These are phyloP conservation scores for Phortica magna DNA, from an alignment of 2,888 invertebrate genomes.

Conservation along the genomic window DNA sequence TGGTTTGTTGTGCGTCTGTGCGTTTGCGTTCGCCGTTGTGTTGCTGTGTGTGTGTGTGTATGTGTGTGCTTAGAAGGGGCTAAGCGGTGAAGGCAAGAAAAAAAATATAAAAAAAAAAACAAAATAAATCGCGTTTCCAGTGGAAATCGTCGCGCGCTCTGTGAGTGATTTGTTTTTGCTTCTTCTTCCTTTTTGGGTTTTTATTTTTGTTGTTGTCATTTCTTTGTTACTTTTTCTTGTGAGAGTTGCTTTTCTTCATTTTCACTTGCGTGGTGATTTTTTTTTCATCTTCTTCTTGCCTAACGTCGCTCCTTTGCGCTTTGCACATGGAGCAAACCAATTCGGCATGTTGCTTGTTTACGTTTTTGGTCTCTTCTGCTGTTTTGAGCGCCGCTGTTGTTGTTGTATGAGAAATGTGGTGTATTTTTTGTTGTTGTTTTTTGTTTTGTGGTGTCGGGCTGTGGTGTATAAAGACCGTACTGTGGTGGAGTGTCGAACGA, in stretches of 20 bases:
- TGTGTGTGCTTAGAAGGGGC: background rate
- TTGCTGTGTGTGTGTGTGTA: background rate
- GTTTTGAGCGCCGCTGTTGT: slow-evolving; percentile 29
- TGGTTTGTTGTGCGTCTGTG: slow-evolving; percentile 33
- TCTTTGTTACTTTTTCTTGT: slow-evolving; percentile 33
- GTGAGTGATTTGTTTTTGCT: background rate
- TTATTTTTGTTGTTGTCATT: slow-evolving; percentile 29
- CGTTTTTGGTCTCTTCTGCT: background rate
- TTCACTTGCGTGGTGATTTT: background rate
- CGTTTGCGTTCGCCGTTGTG: slow-evolving; percentile 27
- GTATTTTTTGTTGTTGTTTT: slow-evolving; percentile 26
- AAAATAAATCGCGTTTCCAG: slow-evolving; percentile 41
- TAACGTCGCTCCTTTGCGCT: too few relatives aligned
- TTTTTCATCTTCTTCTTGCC: background rate
- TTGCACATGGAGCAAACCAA: too few relatives aligned
- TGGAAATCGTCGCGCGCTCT: slow-evolving; percentile 44
- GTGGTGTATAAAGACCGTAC: background rate
- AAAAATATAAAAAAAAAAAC: background rate
- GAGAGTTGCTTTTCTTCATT: background rate
- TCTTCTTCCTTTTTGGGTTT: slow-evolving; percentile 8
- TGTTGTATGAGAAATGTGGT: slow-evolving; percentile 15
- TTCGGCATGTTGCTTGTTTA: too few relatives aligned
- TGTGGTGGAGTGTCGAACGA: slow-evolving; percentile 35
- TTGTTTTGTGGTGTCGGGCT: slow-evolving; percentile 16
- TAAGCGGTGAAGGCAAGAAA: background rate